These are phyloP conservation scores for Eolophus roseicapilla DNA, from an alignment of 2,113 vertebrate species.

Conservation along the genomic window DNA sequence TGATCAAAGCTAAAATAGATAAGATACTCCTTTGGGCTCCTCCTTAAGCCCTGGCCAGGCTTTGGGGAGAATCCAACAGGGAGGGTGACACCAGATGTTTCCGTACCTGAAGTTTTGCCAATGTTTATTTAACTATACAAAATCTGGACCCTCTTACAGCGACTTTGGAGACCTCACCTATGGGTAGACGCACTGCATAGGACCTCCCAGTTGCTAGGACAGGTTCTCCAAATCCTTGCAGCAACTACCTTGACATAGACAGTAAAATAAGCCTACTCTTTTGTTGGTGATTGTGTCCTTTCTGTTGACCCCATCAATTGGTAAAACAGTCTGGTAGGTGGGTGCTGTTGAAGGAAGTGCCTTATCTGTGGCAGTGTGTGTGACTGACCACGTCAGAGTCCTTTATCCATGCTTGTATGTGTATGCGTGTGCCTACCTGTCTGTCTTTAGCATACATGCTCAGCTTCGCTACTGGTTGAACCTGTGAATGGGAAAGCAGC, in stretches of 20 bases:
- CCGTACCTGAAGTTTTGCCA: background rate
- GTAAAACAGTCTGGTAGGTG: background rate
- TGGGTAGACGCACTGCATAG: background rate
- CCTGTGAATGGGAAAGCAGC: background rate
- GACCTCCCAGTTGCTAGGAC: background rate
- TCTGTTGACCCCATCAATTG: background rate
- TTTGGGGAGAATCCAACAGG: background rate
- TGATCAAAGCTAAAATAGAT: background rate
- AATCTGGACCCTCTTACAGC: background rate
- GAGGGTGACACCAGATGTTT: background rate
- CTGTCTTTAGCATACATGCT: fast-evolving
- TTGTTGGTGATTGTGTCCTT: background rate
- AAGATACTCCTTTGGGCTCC: background rate
- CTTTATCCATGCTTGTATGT: background rate
- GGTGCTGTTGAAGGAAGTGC: background rate
- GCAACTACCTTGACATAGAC: background rate
- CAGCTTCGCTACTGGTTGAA: background rate
- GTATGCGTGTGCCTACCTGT: background rate
- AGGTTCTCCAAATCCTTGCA: background rate
- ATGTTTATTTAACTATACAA: background rate
- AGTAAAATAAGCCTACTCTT: background rate
- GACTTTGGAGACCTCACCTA: background rate
- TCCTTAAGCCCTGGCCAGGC: background rate
- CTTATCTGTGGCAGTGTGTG: background rate
- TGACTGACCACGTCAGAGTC: fast-evolving